Conservation (phyloP, 2,888 invertebrate species). For the Polietes domitor region DNA sequence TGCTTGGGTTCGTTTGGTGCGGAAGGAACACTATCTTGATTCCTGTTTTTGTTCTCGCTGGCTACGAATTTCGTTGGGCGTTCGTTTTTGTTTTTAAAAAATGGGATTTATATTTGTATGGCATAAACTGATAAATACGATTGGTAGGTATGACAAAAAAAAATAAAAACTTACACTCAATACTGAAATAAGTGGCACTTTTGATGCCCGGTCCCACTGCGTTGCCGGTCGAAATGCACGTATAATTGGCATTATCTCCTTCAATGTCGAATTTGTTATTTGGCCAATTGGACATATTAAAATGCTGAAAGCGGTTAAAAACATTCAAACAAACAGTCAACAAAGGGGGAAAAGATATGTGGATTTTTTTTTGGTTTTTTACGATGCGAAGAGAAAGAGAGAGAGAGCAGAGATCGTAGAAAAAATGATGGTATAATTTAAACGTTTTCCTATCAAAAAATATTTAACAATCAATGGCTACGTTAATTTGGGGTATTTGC, state of each 20-base stretch:
- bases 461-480: too few species aligned
- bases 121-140: constrained; percentile 20
- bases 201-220: constrained; percentile 90
- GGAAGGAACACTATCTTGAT: constrained; percentile 57
- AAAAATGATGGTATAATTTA: too few species aligned
- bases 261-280: constrained; percentile 88
- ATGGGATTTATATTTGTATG: constrained; percentile 39
- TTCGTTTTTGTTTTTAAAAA: constrained; percentile 46
- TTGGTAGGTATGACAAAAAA: background rate
- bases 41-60: constrained; percentile 16
- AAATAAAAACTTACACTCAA: constrained; percentile 89
- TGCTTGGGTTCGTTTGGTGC: background rate
- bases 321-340: background rate
- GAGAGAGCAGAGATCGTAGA: background rate
- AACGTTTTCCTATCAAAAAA: too few species aligned
- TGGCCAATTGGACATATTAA: constrained; percentile 94
- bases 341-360: background rate
- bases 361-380: too few species aligned
- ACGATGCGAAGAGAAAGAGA: background rate
- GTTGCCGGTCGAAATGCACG: constrained; percentile 90
- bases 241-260: constrained; percentile 90
- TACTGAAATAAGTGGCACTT: constrained; percentile 91
- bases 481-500: too few species aligned
- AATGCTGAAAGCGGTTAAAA: constrained; percentile 82
- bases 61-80: background rate